Evolutionary conservation across 2,797 vertebrate species (phyloP), one percentile per base, ranked within the genome.

Genomic region (Hirundo rustica): DNA sequence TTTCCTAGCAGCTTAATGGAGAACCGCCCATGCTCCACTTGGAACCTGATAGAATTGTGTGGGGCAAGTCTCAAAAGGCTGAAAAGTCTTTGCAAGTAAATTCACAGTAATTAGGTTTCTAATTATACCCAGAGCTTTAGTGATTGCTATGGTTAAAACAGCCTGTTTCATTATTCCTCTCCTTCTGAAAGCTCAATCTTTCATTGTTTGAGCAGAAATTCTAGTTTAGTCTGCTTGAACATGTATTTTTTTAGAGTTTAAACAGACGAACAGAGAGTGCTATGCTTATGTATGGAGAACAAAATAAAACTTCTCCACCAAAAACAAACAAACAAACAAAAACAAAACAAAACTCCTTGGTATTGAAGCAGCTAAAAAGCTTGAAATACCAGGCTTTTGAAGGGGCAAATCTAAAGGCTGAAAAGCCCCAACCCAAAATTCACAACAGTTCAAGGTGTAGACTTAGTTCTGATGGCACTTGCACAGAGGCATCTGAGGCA

Each of bases 51-150:
- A 73, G 70, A 93, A 96, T 73, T 86, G 79, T 67, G 76, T 38
- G 53, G 74, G 73, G 77, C 76, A 92, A 92, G 66, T 84, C 91
- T 97, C 92, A 92, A 89, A 92, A 92, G 91, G 88, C 91, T 93
- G 76, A 67, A 65, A 88, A 86, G 76, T 47, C 92, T 88, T 81
- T 81, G 83, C 73, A 95, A 86, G 88, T 87, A 86, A 95, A 96
- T 84, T 94, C 73, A 90, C n/a, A 67, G 64, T 92, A 96, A 96
- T 96, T 93, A 96, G 88, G 61, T 88, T 95, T 92, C 91, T 96
- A 97, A 96, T 97, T 96, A 90, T 96, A 95, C 62, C 53, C 29
- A 62, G 4, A 93, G 64, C 83, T 76, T 53, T 67, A 93, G 62
- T 26, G 64, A 93, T 51, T 81, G 60, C 94, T 57, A 81, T 5